phyloP scores from a whole-genome alignment of 2,113 vertebrate genomes.

The Thymallus thymallus region DNA sequence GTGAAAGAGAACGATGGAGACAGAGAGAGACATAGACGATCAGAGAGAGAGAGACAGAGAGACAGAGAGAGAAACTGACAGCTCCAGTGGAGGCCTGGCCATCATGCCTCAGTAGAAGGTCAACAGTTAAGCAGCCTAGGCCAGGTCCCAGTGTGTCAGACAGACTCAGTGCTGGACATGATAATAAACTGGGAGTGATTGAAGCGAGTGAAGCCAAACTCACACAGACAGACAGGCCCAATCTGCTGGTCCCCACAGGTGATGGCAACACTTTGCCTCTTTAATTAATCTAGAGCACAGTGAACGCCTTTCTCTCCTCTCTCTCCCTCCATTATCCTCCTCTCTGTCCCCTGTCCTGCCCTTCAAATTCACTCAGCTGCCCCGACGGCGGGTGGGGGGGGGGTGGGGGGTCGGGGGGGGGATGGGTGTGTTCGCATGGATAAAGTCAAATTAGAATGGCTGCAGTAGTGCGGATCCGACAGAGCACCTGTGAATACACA shows the following conservation, averaged over 20 bases:
- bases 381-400: constrained; percentile 20
- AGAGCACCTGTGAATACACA: constrained; percentile 47
- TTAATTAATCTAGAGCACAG: constrained; percentile 27
- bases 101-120: constrained; percentile 36
- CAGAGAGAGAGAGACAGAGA: too few relatives aligned
- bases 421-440: constrained; percentile 12
- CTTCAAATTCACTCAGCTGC: constrained; percentile 24
- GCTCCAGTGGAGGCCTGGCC: too few relatives aligned
- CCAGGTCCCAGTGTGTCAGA: not conserved
- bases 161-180: constrained; percentile 16
- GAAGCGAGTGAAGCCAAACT: not conserved
- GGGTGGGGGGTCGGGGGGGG: constrained; percentile 1
- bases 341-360: not conserved
- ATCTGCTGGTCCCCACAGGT: constrained; percentile 13
- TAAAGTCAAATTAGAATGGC: constrained; percentile 38
- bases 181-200: constrained; percentile 22
- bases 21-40: too few relatives aligned
- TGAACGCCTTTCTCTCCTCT: constrained; percentile 17
- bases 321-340: constrained; percentile 4
- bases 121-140: constrained; percentile 13
- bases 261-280: not conserved
- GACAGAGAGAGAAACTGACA: too few relatives aligned
- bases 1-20: constrained; percentile 48
- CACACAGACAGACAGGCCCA: constrained; percentile 23
- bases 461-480: constrained; percentile 27